phyloP scores from a whole-genome alignment of 1,140 invertebrate genomes.

The Cydia splendana region DNA sequence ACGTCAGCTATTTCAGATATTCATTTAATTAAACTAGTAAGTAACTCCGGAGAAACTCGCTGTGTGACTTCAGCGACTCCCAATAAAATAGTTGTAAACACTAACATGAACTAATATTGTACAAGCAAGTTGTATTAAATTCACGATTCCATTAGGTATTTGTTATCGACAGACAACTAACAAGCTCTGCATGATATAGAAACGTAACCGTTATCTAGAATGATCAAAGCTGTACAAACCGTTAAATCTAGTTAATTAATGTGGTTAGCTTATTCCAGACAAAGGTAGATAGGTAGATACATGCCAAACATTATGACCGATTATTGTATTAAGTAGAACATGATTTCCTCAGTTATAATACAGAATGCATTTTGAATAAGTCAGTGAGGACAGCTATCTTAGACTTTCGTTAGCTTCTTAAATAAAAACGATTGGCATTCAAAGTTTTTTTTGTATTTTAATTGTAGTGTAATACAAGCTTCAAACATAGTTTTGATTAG shows the following conservation, averaged over 20 bases:
- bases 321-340: background rate
- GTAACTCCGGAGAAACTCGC: background rate
- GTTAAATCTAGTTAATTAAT: slow-evolving; percentile 30
- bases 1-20: background rate
- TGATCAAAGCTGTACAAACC: slow-evolving; percentile 24
- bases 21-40: background rate
- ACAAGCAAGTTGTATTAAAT: slow-evolving; percentile 4
- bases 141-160: slow-evolving; percentile 18
- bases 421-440: too few relatives aligned
- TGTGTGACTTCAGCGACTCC: background rate
- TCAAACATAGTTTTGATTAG: background rate
- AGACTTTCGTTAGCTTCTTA: too few relatives aligned
- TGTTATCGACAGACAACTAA: slow-evolving; percentile 12
- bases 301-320: background rate
- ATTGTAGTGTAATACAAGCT: background rate
- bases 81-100: slow-evolving; percentile 9
- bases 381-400: too few relatives aligned
- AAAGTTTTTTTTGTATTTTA: too few relatives aligned
- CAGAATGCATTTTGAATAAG: too few relatives aligned
- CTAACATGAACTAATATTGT: background rate
- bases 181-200: background rate
- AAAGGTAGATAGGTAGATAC: background rate
- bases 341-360: background rate
- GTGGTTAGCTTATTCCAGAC: background rate
- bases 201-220: slow-evolving; percentile 13